Conservation (phyloP, 1,140 invertebrate genomes). For the Nixonia krombeini region DNA sequence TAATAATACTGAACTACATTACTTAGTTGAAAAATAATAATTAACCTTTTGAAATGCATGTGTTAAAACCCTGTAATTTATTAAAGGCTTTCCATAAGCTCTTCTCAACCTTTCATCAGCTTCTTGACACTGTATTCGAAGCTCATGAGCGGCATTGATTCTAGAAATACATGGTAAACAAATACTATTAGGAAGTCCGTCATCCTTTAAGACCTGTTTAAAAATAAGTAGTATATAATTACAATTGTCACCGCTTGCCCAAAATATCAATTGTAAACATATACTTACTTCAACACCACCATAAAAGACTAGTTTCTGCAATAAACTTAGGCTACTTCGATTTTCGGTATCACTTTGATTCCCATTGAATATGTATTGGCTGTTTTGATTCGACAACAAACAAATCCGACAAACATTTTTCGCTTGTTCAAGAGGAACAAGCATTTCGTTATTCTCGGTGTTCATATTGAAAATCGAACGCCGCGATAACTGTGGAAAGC, state of each 20-base stretch:
- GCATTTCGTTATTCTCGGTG: conserved; percentile 5
- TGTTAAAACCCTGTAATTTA: conserved; percentile 10
- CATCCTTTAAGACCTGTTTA: conserved; percentile 49
- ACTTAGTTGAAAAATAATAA: no score
- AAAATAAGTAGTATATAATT: neutral
- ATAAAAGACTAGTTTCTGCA: conserved; percentile 54
- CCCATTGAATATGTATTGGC: conserved; percentile 48
- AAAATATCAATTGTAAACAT: neutral
- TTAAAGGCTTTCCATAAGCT: conserved; percentile 42
- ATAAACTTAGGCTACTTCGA: conserved; percentile 27
- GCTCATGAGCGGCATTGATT: conserved; percentile 55
- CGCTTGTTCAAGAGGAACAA: neutral
- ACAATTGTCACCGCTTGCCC: neutral
- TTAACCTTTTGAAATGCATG: neutral
- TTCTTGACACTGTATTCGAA: conserved; percentile 60
- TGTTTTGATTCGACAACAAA: conserved; percentile 45
- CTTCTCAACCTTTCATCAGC: conserved; percentile 52
- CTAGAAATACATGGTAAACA: conserved; percentile 54
- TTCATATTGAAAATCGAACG: conserved; percentile 15
- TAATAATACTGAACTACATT: no score
- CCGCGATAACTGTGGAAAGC: neutral
- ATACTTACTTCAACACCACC: conserved; percentile 59
- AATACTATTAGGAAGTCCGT: conserved; percentile 57
- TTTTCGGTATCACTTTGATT: conserved; percentile 11
- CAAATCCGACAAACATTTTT: conserved; percentile 53